Base-by-base conservation (phyloP, 2,113 vertebrate species). In the Gulo gulo region DNA sequence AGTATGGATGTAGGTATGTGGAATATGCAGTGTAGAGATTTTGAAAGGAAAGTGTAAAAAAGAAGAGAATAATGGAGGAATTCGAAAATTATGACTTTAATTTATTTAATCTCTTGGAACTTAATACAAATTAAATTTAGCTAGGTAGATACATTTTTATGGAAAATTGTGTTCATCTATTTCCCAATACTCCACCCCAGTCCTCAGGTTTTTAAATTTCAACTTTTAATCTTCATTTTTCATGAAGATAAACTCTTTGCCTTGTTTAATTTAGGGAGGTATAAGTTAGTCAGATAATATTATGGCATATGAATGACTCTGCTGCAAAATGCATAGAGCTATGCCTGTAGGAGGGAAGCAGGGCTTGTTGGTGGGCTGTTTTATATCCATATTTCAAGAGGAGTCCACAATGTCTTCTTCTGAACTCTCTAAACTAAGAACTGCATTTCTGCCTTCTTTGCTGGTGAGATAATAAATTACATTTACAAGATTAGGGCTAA, bases 81-180 rank as follows among this genome's bases (percentile, higher is more conserved):
- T 65, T 89, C 87, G 73, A 97, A 65, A 95, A 92, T 86, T 91
- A 82, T 50, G 78, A 82, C 31, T 91, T 93, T 85, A 92, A 88
- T n/a, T 47, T 78, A 52, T 45, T 47, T 76, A 52, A 31, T 78
- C 34, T 93, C 65, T 81, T 73, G n/a, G 31, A 93, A 89, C 24
- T 76, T 78, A 65, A 59, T 59, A 47, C 57, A 88, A 89, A 89
- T 95, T 93, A 71, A 95, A 91, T 71, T 93, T 93, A 84, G 55
- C 55, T 61, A 80, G 91, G 8, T 31, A 88, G 55, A 91, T 96
- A 59, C 2, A 36, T 84, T 81, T 96, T 97, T 50, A 57, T 50
- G n/a, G 85, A 88, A 89, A 89, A 78, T 57, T 78, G 7, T 90
- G n/a, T 89, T 78, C 12, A 78, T 87, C 94, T 88, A 65, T 82